Conservation (phyloP, 2,888 invertebrate species). For the Trachelus tabidus region DNA sequence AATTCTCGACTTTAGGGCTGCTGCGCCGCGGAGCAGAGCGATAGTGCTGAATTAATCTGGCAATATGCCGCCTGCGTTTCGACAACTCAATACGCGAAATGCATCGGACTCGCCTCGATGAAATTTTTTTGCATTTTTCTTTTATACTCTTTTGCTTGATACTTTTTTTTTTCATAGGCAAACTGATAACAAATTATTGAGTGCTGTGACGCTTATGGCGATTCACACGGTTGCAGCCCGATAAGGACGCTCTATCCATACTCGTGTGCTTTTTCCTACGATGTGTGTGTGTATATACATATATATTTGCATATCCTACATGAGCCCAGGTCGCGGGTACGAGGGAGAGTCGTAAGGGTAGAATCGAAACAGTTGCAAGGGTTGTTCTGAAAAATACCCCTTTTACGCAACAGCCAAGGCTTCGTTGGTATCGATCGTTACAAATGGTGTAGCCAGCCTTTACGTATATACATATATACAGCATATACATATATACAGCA, state of each 20-base stretch:
- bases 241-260: neutral
- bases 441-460: constrained; percentile 33
- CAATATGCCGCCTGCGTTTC: neutral
- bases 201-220: neutral
- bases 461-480: neutral
- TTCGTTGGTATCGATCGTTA: constrained; percentile 44
- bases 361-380: neutral
- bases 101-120: neutral
- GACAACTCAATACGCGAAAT: neutral
- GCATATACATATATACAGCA: neutral
- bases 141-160: neutral
- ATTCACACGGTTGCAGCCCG: neutral
- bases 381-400: constrained; percentile 1
- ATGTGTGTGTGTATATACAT: too few species aligned
- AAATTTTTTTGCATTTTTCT: neutral
- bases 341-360: neutral
- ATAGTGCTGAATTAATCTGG: neutral
- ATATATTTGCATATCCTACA: neutral
- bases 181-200: neutral
- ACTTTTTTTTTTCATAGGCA: neutral
- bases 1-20: neutral
- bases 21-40: neutral
- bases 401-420: neutral
- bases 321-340: neutral
- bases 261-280: neutral